Conservation (phyloP, 2,797 vertebrate genomes). For the Hippocampus kuda region DNA sequence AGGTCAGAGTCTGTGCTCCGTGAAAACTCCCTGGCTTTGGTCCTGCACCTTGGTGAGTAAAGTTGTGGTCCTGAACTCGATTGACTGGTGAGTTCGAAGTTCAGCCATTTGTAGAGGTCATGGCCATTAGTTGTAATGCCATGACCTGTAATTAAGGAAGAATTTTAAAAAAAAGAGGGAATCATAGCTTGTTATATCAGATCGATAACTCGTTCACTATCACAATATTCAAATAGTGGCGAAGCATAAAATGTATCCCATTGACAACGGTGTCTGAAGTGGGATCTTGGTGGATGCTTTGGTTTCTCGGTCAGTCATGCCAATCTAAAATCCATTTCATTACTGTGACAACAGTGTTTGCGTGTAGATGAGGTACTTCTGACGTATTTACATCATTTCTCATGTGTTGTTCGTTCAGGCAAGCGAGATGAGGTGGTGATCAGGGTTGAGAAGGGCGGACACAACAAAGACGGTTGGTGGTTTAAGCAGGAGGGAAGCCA, state of each 20-base stretch:
- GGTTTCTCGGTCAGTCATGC: background rate
- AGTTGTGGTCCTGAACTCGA: background rate
- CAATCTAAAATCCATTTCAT: background rate
- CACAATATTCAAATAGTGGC: too few species aligned
- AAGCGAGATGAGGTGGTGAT: slow-evolving; percentile 49
- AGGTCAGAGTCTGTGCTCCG: slow-evolving; percentile 25
- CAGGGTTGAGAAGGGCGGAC: slow-evolving; percentile 38
- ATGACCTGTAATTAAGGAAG: too few species aligned
- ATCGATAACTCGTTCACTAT: too few species aligned
- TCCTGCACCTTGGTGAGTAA: slow-evolving; percentile 65
- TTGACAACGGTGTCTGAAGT: background rate
- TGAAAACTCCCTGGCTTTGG: slow-evolving; percentile 50
- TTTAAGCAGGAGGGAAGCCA: slow-evolving; percentile 53
- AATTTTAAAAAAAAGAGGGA: too few species aligned
- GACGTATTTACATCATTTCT: background rate
- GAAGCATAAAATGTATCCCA: too few species aligned
- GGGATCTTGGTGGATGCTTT: background rate
- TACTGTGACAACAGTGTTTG: background rate
- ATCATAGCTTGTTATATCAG: too few species aligned
- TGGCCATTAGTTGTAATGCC: too few species aligned
- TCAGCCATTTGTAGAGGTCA: background rate
- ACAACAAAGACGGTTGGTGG: slow-evolving; percentile 56
- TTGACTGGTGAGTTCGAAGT: background rate
- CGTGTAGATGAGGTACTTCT: background rate
- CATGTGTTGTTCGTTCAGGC: slow-evolving; percentile 39